These are phyloP conservation scores for Arbacia lixula DNA, from an alignment of 53 echinoderm and acorn worm genomes.

Conservation along the genomic window DNA sequence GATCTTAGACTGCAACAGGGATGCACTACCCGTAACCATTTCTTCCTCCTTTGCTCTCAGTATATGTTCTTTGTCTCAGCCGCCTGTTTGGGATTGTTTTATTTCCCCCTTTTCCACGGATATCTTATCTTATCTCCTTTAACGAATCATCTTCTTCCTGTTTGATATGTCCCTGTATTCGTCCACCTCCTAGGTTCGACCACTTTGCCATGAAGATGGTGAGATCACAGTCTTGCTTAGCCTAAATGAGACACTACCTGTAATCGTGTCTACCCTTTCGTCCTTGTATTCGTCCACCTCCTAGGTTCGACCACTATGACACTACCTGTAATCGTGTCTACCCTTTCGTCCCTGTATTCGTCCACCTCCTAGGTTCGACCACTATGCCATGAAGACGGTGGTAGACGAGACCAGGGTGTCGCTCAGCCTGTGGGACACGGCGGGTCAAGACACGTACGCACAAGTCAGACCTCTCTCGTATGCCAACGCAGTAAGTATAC, in stretches of 20 bases:
- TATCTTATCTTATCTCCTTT: too few relatives aligned
- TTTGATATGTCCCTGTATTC: too few relatives aligned
- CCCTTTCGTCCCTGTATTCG: too few relatives aligned
- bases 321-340: not conserved
- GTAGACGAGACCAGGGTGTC: conserved; percentile 44
- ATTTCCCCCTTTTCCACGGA: too few relatives aligned
- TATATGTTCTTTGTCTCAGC: too few relatives aligned
- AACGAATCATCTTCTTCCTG: too few relatives aligned
- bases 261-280: not conserved
- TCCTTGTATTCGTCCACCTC: too few relatives aligned
- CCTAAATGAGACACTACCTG: not conserved
- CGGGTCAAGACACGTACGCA: conserved; percentile 49
- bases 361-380: conserved; percentile 29
- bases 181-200: too few relatives aligned
- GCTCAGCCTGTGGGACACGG: conserved; percentile 46
- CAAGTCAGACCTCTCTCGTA: conserved; percentile 52
- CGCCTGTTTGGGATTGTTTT: too few relatives aligned
- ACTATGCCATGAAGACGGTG: conserved; percentile 48
- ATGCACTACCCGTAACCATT: too few relatives aligned
- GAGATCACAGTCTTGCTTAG: conserved; percentile 25
- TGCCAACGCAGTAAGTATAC: conserved; percentile 52
- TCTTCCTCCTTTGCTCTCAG: too few relatives aligned
- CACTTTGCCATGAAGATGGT: conserved; percentile 25
- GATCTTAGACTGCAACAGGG: too few relatives aligned
- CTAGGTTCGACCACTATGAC: not conserved